Percentiles rank a stretch among this genome's conserved stretches.
Evolutionary conservation across 2,113 vertebrate species (phyloP).

Genomic region (Alouatta palliata): DNA sequence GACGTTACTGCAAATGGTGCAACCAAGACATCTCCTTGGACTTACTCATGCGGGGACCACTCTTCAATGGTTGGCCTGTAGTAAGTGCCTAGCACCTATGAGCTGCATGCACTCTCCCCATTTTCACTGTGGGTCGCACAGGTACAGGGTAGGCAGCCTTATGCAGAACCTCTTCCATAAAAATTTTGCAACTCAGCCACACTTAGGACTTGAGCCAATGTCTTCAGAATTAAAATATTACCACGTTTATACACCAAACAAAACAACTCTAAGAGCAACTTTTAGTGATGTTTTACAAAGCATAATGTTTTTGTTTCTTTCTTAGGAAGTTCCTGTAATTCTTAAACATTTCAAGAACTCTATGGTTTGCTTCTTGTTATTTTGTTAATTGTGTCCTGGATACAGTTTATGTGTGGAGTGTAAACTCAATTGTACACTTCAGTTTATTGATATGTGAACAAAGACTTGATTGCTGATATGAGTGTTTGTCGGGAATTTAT

Average conservation of each 20-base stretch:
- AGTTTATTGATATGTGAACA: neutral
- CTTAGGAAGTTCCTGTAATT: conserved; percentile 68
- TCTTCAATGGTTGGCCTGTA: neutral
- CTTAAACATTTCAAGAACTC: conserved; percentile 46
- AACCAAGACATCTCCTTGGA: no score
- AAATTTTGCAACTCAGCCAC: neutral
- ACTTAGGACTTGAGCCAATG: neutral
- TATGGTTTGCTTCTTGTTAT: conserved; percentile 52
- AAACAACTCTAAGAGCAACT: neutral
- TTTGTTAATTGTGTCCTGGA: conserved; percentile 56
- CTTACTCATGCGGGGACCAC: neutral
- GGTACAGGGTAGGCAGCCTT: neutral
- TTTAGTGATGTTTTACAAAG: neutral
- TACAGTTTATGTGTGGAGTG: neutral
- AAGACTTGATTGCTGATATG: neutral
- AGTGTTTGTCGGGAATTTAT: neutral
- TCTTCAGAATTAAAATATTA: neutral
- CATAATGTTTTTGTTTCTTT: conserved; percentile 39
- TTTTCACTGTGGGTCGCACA: neutral
- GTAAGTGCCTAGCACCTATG: no score
- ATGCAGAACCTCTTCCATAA: neutral
- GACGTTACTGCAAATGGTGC: neutral
- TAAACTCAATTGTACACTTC: conserved; percentile 30
- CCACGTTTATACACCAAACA: neutral
- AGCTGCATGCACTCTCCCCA: accelerated